phyloP scores from a whole-genome alignment of 2,888 invertebrate species.

The Prosopocoilus inquinatus region DNA sequence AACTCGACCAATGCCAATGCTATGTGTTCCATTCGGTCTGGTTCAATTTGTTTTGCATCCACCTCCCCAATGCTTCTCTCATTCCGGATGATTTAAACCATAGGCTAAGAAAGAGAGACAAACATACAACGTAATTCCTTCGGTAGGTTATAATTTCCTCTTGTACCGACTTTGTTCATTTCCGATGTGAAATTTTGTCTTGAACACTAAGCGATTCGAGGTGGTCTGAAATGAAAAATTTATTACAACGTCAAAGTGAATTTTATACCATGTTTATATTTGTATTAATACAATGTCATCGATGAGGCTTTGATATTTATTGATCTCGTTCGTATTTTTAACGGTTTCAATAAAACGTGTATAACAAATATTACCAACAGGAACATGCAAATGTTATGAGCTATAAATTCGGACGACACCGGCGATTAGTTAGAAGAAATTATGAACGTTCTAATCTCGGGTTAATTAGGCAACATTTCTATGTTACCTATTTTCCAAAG shows the following conservation, averaged over 20 bases:
- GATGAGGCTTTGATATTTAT: no score
- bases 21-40: slow-evolving; percentile 25
- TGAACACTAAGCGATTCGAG: slow-evolving; percentile 10
- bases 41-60: slow-evolving; percentile 15
- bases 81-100: slow-evolving; percentile 6
- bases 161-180: slow-evolving; percentile 19
- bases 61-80: slow-evolving; percentile 18
- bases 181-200: slow-evolving; percentile 18
- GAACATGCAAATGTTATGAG: no score
- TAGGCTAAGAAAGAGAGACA: slow-evolving; percentile 5
- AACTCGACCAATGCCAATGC: slow-evolving; percentile 32
- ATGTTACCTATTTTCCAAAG: no score
- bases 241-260: background rate
- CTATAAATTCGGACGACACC: no score
- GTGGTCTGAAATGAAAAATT: slow-evolving; percentile 13
- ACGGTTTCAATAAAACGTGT: no score
- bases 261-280: no score
- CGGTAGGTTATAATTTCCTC: slow-evolving; percentile 17
- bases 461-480: no score
- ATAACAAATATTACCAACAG: no score
- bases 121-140: background rate
- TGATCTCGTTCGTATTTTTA: no score
- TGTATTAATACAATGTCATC: no score
- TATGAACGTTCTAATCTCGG: no score
- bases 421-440: no score